phyloP scores from a whole-genome alignment of 2,888 invertebrate species.

The Mesorhabditis spiculigera region DNA sequence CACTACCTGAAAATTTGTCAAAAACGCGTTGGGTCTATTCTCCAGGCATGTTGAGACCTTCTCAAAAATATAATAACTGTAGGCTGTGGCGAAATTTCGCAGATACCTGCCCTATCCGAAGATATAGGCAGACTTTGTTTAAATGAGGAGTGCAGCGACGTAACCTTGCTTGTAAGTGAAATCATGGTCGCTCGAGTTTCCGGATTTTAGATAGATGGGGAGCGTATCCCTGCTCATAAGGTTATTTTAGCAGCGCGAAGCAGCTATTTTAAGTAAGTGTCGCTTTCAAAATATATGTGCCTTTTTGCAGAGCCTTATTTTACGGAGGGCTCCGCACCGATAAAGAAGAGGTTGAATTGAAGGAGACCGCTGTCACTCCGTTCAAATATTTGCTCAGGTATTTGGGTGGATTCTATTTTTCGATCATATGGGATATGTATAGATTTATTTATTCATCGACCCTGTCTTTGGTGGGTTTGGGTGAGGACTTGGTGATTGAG shows the following conservation, averaged over 20 bases:
- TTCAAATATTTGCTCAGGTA: slow-evolving; percentile 30
- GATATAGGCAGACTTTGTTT: slow-evolving; percentile 81
- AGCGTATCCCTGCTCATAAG: slow-evolving; percentile 71
- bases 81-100: slow-evolving; percentile 68
- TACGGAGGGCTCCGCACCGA: slow-evolving; percentile 65
- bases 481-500: slow-evolving; percentile 66
- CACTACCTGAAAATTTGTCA: too few relatives aligned
- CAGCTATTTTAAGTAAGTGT: slow-evolving; percentile 81
- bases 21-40: too few relatives aligned
- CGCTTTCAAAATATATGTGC: too few relatives aligned
- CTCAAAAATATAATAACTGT: not conserved
- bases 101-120: slow-evolving; percentile 74
- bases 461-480: slow-evolving; percentile 63
- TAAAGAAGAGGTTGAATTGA: slow-evolving; percentile 64
- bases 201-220: slow-evolving; percentile 76
- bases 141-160: slow-evolving; percentile 84
- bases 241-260: slow-evolving; percentile 89
- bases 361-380: slow-evolving; percentile 38
- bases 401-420: slow-evolving; percentile 2
- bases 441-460: slow-evolving; percentile 90
- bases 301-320: slow-evolving; percentile 64
- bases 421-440: slow-evolving; percentile 65
- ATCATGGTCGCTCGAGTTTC: not conserved
- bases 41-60: too few relatives aligned
- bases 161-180: slow-evolving; percentile 62